phyloP scores from a whole-genome alignment of 2,113 vertebrate genomes.

The Atrichornis clamosus region DNA sequence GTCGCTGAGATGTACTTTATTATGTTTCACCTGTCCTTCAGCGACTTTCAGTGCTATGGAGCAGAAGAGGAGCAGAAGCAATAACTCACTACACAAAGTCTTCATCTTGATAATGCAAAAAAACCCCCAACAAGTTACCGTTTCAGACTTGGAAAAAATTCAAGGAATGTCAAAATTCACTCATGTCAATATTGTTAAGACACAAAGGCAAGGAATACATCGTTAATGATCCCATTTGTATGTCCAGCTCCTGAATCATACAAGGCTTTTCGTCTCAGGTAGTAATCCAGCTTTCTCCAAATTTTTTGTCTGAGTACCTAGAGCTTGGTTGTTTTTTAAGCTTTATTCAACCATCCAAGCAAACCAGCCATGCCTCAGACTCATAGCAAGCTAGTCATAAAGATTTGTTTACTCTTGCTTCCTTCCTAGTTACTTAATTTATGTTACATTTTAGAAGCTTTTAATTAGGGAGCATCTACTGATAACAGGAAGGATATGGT shows the following conservation, averaged over 20 bases:
- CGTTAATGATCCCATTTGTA: neutral
- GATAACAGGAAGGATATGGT: conserved; percentile 48
- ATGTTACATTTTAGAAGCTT: conserved; percentile 68
- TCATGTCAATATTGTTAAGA: neutral
- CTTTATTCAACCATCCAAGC: conserved; percentile 63
- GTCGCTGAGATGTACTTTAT: neutral
- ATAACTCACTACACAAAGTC: neutral
- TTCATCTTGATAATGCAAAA: neutral
- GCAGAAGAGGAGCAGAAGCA: neutral
- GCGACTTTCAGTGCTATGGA: neutral
- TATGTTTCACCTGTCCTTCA: neutral
- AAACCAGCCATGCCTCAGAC: conserved; percentile 58
- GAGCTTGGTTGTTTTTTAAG: neutral
- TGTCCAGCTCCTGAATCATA: neutral
- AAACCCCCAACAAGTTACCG: neutral
- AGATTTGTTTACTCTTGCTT: conserved; percentile 56
- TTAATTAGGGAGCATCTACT: conserved; percentile 67
- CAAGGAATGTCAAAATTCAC: neutral
- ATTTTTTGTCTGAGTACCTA: conserved; percentile 37
- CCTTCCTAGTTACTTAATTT: conserved; percentile 69
- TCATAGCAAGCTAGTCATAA: conserved; percentile 54
- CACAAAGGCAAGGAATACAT: neutral
- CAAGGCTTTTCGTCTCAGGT: neutral
- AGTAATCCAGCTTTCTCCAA: neutral
- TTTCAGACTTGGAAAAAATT: neutral